Evolutionary conservation across 2,797 vertebrate genomes (phyloP).

Genomic region (Thalassophryne amazonica): DNA sequence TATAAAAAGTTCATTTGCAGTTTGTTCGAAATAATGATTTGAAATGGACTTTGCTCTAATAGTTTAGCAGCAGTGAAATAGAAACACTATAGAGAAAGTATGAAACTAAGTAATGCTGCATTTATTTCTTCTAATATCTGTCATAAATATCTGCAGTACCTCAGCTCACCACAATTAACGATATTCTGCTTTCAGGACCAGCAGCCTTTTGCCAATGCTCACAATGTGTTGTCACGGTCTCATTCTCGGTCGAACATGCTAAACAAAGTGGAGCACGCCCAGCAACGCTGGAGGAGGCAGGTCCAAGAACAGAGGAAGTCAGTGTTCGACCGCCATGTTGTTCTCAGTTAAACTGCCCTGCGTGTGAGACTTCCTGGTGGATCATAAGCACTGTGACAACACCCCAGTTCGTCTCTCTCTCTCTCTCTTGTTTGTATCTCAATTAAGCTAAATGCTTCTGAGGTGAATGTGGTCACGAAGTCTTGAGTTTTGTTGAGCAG

Average conservation of each 20-base stretch:
- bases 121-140: too few relatives aligned
- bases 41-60: too few relatives aligned
- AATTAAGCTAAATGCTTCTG: constrained; percentile 17
- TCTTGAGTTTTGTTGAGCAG: constrained; percentile 10
- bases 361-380: constrained; percentile 13
- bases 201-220: constrained; percentile 95
- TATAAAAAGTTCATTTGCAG: too few relatives aligned
- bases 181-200: constrained; percentile 84
- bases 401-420: constrained; percentile 30
- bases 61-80: too few relatives aligned
- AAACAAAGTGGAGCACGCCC: constrained; percentile 97
- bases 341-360: constrained; percentile 86
- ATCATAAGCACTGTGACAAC: constrained; percentile 61
- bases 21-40: too few relatives aligned
- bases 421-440: constrained; percentile 26
- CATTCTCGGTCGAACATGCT: constrained; percentile 92
- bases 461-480: constrained; percentile 10
- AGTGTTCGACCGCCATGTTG: constrained; percentile 96
- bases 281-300: constrained; percentile 97
- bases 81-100: too few relatives aligned
- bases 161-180: background rate
- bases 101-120: too few relatives aligned
- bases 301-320: constrained; percentile 98
- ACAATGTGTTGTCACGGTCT: constrained; percentile 91
- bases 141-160: too few relatives aligned